Base-by-base conservation (phyloP, 2,113 vertebrate species). In the Microtus montanus region DNA sequence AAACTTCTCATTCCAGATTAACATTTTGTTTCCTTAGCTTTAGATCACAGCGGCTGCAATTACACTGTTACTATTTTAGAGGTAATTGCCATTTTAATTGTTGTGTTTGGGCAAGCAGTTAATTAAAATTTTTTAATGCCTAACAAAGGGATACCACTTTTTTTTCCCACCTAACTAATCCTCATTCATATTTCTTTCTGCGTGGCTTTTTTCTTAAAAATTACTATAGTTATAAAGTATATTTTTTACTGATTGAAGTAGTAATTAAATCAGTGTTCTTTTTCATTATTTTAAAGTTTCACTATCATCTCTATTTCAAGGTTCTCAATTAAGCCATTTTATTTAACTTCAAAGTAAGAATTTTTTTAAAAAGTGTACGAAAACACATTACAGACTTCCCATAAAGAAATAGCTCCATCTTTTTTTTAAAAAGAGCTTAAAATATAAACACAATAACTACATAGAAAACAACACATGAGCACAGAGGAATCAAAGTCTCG, bases 1-100 rank as follows among this genome's bases (percentile, higher is more conserved):
- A 97, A 98, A 96, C 98, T 97, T 96, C 82, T 97, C 77, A 11
- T 95, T 97, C 93, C 97, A 94, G 66, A 98, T 97, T 97, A 98
- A 96, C 97, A 95, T 95, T 96, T 95, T 61, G 66, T 91, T 97
- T 95, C 97, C 87, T 44, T 44, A 95, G 97, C 95, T 98, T 97
- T 95, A 58, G 49, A 93, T 70, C 94, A 95, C 92, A 97, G 87
- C 80, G 91, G 96, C 96, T 30, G 9, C 95, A 96, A 97, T 91
- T 92, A 84, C 41, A 97, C 58, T 90, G 90, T 17, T 85, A 97
- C 95, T 47, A 58, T 83, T 80, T 82, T 96, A 97, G 70, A 14
- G 95, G 92, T 80, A 98, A 97, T 26, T 96, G 93, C 58, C 90
- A 87, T 88, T 98, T 97, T 96, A 97, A 97, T 96, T 96, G 95